Conservation (phyloP, 2,797 vertebrate species). For the Kryptopterus vitreolus region DNA sequence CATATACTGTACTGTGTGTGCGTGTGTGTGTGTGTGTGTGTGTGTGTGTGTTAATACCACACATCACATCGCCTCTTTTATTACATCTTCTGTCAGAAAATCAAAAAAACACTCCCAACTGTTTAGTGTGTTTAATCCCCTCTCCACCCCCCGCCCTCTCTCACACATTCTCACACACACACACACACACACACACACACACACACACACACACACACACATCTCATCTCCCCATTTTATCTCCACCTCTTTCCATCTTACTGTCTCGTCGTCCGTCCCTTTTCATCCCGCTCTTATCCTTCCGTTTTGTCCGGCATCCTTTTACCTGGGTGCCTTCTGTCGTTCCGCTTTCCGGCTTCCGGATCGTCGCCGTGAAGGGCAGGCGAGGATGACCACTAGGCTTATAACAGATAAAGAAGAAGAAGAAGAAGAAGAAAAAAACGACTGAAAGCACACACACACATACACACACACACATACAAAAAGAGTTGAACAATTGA, state of each 20-base stretch:
- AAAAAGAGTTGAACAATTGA: slow-evolving; percentile 63
- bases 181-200: neutral
- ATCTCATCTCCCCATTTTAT: neutral
- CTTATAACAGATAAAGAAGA: neutral
- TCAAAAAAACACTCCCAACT: slow-evolving; percentile 50
- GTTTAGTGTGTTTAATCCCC: neutral
- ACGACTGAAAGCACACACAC: too few species aligned
- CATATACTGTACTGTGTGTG: too few species aligned
- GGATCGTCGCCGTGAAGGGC: neutral
- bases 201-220: neutral
- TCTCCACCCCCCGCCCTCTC: neutral
- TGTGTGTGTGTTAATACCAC: neutral
- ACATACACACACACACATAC: too few species aligned
- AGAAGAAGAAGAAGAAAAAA: too few species aligned
- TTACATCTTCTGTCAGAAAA: slow-evolving; percentile 16
- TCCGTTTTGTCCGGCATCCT: too few species aligned
- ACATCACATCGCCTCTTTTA: neutral
- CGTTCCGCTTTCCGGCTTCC: neutral
- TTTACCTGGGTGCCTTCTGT: neutral
- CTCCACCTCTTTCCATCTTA: neutral
- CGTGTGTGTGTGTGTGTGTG: neutral
- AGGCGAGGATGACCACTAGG: neutral
- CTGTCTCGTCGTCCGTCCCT: neutral
- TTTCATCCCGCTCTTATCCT: neutral
- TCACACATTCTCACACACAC: neutral